These are phyloP conservation scores for Acanthochromis polyacanthus DNA, from an alignment of 2,113 vertebrate species.

Conservation along the genomic window DNA sequence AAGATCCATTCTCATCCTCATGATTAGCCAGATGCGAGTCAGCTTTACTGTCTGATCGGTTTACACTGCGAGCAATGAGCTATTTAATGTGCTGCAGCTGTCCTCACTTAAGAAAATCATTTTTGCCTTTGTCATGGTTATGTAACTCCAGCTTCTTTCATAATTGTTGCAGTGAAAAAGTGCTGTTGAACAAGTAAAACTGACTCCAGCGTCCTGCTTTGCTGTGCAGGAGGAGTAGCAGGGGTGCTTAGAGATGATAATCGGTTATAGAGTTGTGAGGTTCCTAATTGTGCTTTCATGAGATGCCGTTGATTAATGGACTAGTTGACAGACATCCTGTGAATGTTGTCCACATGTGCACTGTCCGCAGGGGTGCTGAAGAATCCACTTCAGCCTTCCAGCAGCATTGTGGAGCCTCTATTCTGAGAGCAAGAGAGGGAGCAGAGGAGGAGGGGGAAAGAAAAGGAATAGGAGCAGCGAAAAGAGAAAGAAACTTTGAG, in stretches of 20 bases:
- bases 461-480: constrained; percentile 18
- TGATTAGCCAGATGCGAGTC: constrained; percentile 65
- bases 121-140: constrained; percentile 35
- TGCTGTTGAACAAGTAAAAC: constrained; percentile 10
- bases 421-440: constrained; percentile 60
- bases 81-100: constrained; percentile 54
- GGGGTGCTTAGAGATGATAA: constrained; percentile 66
- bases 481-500: constrained; percentile 79
- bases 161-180: constrained; percentile 25
- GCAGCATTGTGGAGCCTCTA: constrained; percentile 76
- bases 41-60: constrained; percentile 13
- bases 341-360: constrained; percentile 82
- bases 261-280: constrained; percentile 57
- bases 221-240: constrained; percentile 25
- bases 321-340: constrained; percentile 72
- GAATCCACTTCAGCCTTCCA: constrained; percentile 78
- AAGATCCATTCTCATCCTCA: constrained; percentile 64
- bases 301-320: constrained; percentile 78
- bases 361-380: constrained; percentile 79
- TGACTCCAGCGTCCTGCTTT: constrained; percentile 1
- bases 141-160: constrained; percentile 25
- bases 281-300: constrained; percentile 77
- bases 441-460: neutral
- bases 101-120: neutral
- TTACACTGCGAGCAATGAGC: constrained; percentile 30